These are phyloP conservation scores for Euplexia lucipara DNA, from an alignment of 2,888 invertebrate genomes.

Conservation along the genomic window DNA sequence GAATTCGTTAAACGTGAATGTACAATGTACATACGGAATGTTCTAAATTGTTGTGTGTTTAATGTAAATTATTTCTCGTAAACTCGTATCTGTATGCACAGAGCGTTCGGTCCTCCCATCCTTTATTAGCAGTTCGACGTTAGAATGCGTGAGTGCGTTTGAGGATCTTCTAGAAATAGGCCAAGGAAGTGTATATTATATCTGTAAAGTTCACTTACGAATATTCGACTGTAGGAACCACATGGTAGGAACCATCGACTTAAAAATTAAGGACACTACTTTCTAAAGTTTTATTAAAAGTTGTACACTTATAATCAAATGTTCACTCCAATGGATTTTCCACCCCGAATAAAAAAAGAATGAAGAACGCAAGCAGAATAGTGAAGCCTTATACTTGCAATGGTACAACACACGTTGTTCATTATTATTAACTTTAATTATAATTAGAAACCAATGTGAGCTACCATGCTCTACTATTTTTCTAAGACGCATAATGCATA, in stretches of 20 bases:
- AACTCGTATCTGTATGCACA: slow-evolving; percentile 39
- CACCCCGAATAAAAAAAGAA: too few relatives aligned
- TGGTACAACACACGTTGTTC: too few relatives aligned
- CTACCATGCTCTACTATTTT: too few relatives aligned
- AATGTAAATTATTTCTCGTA: slow-evolving; percentile 40
- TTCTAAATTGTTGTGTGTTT: slow-evolving; percentile 59
- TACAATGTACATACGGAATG: slow-evolving; percentile 58
- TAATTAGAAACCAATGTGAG: too few relatives aligned
- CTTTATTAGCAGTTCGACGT: slow-evolving; percentile 38
- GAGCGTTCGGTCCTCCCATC: slow-evolving; percentile 14
- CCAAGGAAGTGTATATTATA: background rate
- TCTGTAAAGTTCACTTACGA: slow-evolving; percentile 1
- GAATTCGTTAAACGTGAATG: slow-evolving; percentile 61
- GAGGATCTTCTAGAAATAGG: slow-evolving; percentile 13
- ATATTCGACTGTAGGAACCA: slow-evolving; percentile 3
- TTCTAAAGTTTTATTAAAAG: background rate
- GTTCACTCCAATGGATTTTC: too few relatives aligned
- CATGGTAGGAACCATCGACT: background rate
- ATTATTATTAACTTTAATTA: too few relatives aligned
- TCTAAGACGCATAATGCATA: background rate
- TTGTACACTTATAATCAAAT: too few relatives aligned
- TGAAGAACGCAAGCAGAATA: too few relatives aligned
- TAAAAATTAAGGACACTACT: background rate
- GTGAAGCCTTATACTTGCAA: too few relatives aligned
- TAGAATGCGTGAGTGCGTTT: slow-evolving; percentile 32